A percentile compares a stretch with the other conserved stretches of the same genome.
These are phyloP conservation scores for Tympanoctomys barrerae DNA, from an alignment of 2,797 vertebrate species.

Conservation along the genomic window DNA sequence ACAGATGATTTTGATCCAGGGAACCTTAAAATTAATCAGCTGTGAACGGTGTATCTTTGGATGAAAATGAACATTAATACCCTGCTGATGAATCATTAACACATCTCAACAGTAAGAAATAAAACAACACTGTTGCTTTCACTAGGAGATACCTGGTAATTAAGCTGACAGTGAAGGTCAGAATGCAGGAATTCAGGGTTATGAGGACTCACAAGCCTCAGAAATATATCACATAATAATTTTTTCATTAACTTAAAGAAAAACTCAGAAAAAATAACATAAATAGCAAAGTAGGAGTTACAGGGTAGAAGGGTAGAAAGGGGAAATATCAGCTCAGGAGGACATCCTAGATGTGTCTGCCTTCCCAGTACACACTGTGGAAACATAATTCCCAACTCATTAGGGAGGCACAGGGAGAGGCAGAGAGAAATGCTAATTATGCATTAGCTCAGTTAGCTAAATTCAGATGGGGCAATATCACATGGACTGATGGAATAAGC, in stretches of 20 bases:
- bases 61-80: slow-evolving; percentile 79
- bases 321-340: slow-evolving; percentile 62
- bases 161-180: slow-evolving; percentile 72
- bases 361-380: slow-evolving; percentile 70
- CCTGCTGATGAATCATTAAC: slow-evolving; percentile 75
- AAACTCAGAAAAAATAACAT: slow-evolving; percentile 62
- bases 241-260: slow-evolving; percentile 41
- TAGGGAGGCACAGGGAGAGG: slow-evolving; percentile 72
- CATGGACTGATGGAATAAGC: slow-evolving; percentile 75
- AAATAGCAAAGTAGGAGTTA: slow-evolving; percentile 43
- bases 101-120: slow-evolving; percentile 63
- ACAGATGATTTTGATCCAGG: slow-evolving; percentile 74
- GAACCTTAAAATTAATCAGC: slow-evolving; percentile 80
- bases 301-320: background rate
- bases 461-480: slow-evolving; percentile 75
- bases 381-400: slow-evolving; percentile 80
- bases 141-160: slow-evolving; percentile 61
- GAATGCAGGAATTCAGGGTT: slow-evolving; percentile 48
- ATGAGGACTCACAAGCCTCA: slow-evolving; percentile 34
- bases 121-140: slow-evolving; percentile 69
- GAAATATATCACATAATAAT: slow-evolving; percentile 74
- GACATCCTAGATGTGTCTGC: slow-evolving; percentile 28
- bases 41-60: slow-evolving; percentile 69
- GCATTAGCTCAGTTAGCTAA: slow-evolving; percentile 82
- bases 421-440: slow-evolving; percentile 82